Evolutionary conservation across 2,113 vertebrate genomes (phyloP), one percentile per base, ranked within the genome.

Genomic region (Aramus guarauna): DNA sequence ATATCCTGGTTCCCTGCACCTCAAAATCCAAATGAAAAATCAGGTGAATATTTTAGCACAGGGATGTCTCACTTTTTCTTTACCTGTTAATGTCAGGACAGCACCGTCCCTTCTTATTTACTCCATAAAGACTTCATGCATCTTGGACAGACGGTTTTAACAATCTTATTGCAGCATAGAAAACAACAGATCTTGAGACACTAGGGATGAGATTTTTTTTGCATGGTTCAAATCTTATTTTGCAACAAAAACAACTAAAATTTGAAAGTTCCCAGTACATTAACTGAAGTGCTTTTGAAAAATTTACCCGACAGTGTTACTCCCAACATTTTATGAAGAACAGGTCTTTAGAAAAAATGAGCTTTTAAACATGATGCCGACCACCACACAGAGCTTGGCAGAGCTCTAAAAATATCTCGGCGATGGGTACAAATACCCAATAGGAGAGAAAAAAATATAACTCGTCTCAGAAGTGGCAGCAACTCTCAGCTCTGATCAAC

Each of bases 131-230:
- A 22, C 13, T 34, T 84, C 50, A 17, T 1, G 12, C 9, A 20
- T 16, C 39, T 75, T 15, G 5, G 30, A 15, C 47, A 76, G 37
- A 26, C 2, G 4, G 36, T 23, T 76, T 6, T 58, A 66, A 37
- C 18, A 32, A 16, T 16, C 26, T 12, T 24, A 4, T 6, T 26
- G 14, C 36, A 83, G 53, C 58, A 22, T 1, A 55, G 43, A 32
- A 71, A 75, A 71, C 5, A 66, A 17, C 0, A 1, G 11, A 52
- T n/a, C 32, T 32, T 39, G 45, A 85, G 24, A 55, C n/a, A 39
- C 4, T 1, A 13, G 11, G 12, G 19, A 20, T 32, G 24, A 69
- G 15, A 23, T 39, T 81, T 81, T 53, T 53, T 29, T 3, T 0
- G 4, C 75, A 23, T 27, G 58, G 34, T 22, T 87, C 41, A 75